Percentiles rank a stretch among this genome's conserved stretches.
Evolutionary conservation across 2,797 vertebrate genomes (phyloP).

Genomic region (Rhadinocentrus ornatus): DNA sequence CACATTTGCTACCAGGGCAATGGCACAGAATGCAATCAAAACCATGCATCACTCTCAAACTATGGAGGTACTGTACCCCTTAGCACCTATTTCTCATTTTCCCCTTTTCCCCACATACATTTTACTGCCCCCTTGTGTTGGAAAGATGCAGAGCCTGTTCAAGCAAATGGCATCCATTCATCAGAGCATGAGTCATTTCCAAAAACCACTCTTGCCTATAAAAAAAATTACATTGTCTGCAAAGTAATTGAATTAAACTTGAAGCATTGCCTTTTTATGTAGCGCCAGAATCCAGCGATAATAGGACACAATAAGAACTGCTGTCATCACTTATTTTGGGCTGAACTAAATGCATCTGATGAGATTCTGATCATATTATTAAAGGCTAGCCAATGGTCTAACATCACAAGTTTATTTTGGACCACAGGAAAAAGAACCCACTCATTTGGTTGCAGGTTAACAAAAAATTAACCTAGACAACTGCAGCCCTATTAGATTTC

Average conservation of each 20-base stretch:
- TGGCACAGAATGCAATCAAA: constrained; percentile 99
- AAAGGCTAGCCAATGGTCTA: constrained; percentile 5
- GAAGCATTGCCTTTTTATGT: constrained; percentile 28
- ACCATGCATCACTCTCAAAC: constrained; percentile 99
- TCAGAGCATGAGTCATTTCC: constrained; percentile 71
- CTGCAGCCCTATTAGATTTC: constrained; percentile 51
- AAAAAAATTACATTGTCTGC: constrained; percentile 55
- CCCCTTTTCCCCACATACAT: constrained; percentile 58
- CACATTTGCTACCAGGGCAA: constrained; percentile 99
- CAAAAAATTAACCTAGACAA: constrained; percentile 40
- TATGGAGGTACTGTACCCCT: constrained; percentile 99
- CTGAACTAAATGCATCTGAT: constrained; percentile 44
- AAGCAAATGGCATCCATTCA: constrained; percentile 63
- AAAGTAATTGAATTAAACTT: constrained; percentile 53
- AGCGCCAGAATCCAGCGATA: constrained; percentile 36
- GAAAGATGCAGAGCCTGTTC: constrained; percentile 58
- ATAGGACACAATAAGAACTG: constrained; percentile 21
- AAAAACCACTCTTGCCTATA: constrained; percentile 58
- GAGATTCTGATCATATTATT: constrained; percentile 31
- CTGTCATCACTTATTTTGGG: constrained; percentile 38
- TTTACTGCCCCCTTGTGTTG: constrained; percentile 80
- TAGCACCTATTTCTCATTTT: constrained; percentile 84
- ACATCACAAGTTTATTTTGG: constrained; percentile 34
- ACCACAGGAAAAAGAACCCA: constrained; percentile 34
- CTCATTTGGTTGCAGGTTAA: constrained; percentile 56